These are phyloP conservation scores for Takifugu rubripes DNA, from an alignment of 2,797 vertebrate species.

Conservation along the genomic window DNA sequence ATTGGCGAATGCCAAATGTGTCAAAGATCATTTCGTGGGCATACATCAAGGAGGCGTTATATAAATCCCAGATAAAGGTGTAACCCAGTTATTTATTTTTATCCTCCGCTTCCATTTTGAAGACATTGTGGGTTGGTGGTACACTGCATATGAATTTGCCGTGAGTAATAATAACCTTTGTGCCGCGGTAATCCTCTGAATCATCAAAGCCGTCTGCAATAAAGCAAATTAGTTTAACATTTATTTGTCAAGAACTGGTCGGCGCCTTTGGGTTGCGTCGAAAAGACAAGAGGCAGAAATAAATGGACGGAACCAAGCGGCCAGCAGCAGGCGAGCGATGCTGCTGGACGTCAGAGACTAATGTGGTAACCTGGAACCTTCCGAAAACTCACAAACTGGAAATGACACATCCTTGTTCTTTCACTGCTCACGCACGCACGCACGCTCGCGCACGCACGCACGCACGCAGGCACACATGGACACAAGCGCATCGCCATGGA, in stretches of 20 bases:
- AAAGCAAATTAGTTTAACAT: not conserved
- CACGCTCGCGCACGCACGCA: slow-evolving; percentile 9
- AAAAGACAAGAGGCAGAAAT: not conserved
- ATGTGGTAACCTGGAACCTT: slow-evolving; percentile 21
- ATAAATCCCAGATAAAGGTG: slow-evolving; percentile 40
- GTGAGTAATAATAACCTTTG: slow-evolving; percentile 1
- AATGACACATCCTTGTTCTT: slow-evolving; percentile 50
- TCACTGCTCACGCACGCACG: slow-evolving; percentile 40
- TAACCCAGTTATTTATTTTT: slow-evolving; percentile 5
- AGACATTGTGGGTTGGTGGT: slow-evolving; percentile 8
- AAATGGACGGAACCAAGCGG: not conserved
- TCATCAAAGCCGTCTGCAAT: slow-evolving; percentile 8
- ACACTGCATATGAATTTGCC: slow-evolving; percentile 8
- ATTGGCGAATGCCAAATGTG: slow-evolving; percentile 49
- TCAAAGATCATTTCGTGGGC: slow-evolving; percentile 45
- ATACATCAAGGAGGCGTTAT: slow-evolving; percentile 37
- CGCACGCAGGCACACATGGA: slow-evolving; percentile 13
- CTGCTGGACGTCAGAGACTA: slow-evolving; percentile 5
- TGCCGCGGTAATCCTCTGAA: slow-evolving; percentile 13
- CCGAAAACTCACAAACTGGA: slow-evolving; percentile 41
- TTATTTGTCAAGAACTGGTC: not conserved
- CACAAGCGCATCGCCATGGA: slow-evolving; percentile 68
- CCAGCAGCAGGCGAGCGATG: slow-evolving; percentile 1
- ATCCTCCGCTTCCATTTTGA: slow-evolving; percentile 1
- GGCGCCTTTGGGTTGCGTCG: not conserved